Evolutionary conservation across 1,140 invertebrate species (phyloP).

Genomic region (Drosophila arizonae): DNA sequence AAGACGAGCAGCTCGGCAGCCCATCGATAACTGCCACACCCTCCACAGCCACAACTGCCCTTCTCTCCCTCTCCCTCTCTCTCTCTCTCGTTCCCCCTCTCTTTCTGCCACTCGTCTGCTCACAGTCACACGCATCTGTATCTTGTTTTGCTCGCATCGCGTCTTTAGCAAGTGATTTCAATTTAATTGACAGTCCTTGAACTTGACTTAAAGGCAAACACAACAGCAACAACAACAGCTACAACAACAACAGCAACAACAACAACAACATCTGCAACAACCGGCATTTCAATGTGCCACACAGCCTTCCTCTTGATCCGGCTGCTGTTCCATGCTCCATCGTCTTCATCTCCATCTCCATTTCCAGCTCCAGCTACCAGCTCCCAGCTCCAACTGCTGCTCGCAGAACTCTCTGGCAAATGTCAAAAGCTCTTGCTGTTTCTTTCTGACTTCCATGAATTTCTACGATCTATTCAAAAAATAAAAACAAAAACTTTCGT

Average conservation of each 20-base stretch:
- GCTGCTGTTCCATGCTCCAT: not conserved
- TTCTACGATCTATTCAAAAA: constrained; percentile 45
- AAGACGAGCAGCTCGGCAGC: constrained; percentile 36
- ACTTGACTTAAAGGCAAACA: constrained; percentile 81
- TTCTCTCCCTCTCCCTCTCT: not conserved
- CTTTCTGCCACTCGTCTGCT: not conserved
- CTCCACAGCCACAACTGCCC: not conserved
- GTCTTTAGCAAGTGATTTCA: constrained; percentile 80
- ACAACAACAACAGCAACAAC: constrained; percentile 34
- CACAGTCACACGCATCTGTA: constrained; percentile 41
- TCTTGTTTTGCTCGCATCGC: constrained; percentile 66
- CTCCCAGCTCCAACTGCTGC: not conserved
- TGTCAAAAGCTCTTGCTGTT: constrained; percentile 16
- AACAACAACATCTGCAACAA: constrained; percentile 12
- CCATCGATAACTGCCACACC: constrained; percentile 5
- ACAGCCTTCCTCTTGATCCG: constrained; percentile 12
- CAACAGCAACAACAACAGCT: constrained; percentile 23
- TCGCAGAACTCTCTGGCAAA: constrained; percentile 15
- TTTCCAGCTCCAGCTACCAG: not conserved
- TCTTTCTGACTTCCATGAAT: constrained; percentile 8
- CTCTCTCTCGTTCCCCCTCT: not conserved
- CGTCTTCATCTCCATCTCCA: not conserved
- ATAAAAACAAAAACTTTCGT: constrained; percentile 9
- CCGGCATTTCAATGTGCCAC: constrained; percentile 38
- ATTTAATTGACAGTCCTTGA: constrained; percentile 83